Evolutionary conservation across 2,888 invertebrate genomes (phyloP).

Genomic region (Orchestes rusci): DNA sequence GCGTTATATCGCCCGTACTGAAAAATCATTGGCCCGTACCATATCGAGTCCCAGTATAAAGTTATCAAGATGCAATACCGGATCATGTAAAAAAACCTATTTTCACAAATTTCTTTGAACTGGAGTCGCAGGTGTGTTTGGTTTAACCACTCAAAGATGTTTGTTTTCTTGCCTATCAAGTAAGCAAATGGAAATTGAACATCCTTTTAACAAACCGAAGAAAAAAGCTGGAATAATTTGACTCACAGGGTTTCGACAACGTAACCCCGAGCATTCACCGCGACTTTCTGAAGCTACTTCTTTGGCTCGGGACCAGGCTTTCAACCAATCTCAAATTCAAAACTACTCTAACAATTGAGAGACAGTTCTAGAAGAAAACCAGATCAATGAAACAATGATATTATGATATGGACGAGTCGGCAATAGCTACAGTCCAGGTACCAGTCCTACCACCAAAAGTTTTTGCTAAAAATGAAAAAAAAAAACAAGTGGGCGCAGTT

Average conservation of each 20-base stretch:
- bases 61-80: not conserved
- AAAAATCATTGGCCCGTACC: too few species aligned
- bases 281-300: constrained; percentile 10
- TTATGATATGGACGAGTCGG: constrained; percentile 11
- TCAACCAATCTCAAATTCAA: constrained; percentile 9
- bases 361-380: constrained; percentile 1
- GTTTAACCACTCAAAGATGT: constrained; percentile 1
- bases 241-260: not conserved
- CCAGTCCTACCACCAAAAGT: constrained; percentile 3
- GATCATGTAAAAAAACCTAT: constrained; percentile 1
- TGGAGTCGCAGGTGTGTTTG: constrained; percentile 5
- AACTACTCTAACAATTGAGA: constrained; percentile 9
- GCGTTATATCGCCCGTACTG: too few species aligned
- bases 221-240: constrained; percentile 8
- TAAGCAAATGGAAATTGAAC: not conserved
- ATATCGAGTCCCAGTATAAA: too few species aligned
- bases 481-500: constrained; percentile 2
- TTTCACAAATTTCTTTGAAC: constrained; percentile 4
- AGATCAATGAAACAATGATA: constrained; percentile 8
- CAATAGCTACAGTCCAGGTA: constrained; percentile 5
- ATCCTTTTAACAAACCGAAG: constrained; percentile 5
- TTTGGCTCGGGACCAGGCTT: constrained; percentile 4
- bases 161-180: not conserved
- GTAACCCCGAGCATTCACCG: constrained; percentile 3
- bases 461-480: constrained; percentile 2